Base-by-base conservation (phyloP, 2,888 invertebrate genomes). In the Drosophila flavopinicola region DNA sequence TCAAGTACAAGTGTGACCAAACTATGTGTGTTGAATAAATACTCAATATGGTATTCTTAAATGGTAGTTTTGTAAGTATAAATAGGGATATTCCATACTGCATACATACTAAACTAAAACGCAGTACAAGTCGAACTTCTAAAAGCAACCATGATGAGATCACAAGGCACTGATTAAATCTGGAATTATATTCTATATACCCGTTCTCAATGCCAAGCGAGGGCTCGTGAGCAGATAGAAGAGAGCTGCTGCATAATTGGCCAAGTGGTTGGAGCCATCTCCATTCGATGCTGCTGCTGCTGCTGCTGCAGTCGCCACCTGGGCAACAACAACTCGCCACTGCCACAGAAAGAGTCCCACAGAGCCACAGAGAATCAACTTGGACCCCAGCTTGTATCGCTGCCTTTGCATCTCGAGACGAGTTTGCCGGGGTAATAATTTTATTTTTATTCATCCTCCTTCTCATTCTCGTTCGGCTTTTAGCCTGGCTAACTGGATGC, bases 331-430 rank as follows among this genome's bases (percentile, higher is more conserved):
- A n/a, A 30, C 32, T 37, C 9, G 39, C 49, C 38, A n/a, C 23
- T 30, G 25, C 13, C 15, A 17, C 20, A 37, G 13, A n/a, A 15
- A 39, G 29, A 30, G 13, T 7, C 29, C 10, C 20, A 53, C 23
- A 7, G 39, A 63, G 37, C 11, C 42, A 27, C 33, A 33, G 30
- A 42, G 42, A 35, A 51, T 73, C 69, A 60, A 68, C 68, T 48
- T 75, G 44, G 61, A 69, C 63, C 63, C 47, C 49, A 69, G 66
- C 35, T 45, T 74, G 75, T 86, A 80, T 80, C 79, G 57, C 54
- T 41, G 80, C 54, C 56, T 80, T 73, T 77, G 83, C 83, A 85
- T 85, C 85, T 85, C 66, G 80, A 78, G 74, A 74, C 74, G 82
- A 75, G 78, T 69, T 71, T 76, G 70, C 60, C 11, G 69, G 51